These are phyloP conservation scores for Spheniscus humboldti DNA, from an alignment of 2,797 vertebrate species.

Conservation along the genomic window DNA sequence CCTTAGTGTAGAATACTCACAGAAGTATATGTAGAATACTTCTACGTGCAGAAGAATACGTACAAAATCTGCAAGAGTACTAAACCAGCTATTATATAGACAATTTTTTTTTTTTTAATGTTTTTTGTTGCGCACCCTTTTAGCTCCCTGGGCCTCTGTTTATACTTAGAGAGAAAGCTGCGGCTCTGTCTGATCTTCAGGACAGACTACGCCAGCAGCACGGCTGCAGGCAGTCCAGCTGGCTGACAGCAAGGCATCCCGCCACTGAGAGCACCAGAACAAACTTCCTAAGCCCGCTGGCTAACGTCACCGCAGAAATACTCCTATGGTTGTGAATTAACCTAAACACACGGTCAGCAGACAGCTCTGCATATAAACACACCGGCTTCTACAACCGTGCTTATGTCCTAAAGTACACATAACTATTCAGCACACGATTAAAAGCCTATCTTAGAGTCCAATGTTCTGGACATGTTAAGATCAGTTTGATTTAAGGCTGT, in stretches of 20 bases:
- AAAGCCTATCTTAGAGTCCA: background rate
- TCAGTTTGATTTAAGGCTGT: background rate
- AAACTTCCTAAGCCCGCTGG: background rate
- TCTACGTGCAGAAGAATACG: rapidly evolving
- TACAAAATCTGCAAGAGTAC: background rate
- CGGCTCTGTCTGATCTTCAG: background rate
- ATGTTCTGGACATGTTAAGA: rapidly evolving
- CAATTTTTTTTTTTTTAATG: too few species aligned
- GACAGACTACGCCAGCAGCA: background rate
- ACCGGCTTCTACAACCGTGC: rapidly evolving
- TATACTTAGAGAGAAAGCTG: background rate
- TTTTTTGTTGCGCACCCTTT: background rate
- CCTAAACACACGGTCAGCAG: background rate
- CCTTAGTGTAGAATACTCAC: background rate
- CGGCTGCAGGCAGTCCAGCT: background rate
- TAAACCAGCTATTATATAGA: background rate
- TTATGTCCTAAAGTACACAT: rapidly evolving
- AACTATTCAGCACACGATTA: rapidly evolving
- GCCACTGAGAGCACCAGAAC: background rate
- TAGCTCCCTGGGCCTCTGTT: background rate
- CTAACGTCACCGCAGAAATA: background rate
- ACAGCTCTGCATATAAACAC: background rate
- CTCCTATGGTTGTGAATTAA: rapidly evolving
- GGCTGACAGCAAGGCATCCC: background rate
- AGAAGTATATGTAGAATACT: rapidly evolving